Conservation (phyloP, 1,140 invertebrate species). For the Prorops nasuta region DNA sequence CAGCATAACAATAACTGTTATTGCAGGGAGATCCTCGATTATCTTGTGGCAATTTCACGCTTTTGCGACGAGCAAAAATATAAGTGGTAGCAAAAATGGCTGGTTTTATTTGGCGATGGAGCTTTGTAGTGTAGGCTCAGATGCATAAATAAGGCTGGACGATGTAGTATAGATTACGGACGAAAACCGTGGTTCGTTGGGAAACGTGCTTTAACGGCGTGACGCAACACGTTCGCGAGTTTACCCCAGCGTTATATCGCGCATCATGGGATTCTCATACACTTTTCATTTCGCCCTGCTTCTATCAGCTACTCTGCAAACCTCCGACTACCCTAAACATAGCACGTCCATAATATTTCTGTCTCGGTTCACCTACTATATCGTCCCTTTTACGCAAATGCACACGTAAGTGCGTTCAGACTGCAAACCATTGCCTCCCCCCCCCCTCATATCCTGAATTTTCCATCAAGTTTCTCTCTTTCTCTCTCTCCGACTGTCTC, state of each 20-base stretch:
- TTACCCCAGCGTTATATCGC: slow-evolving; percentile 24
- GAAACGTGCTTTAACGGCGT: slow-evolving; percentile 29
- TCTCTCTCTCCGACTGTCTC: no score
- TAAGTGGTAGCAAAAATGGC: no score
- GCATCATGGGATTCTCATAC: slow-evolving; percentile 24
- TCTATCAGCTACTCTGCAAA: no score
- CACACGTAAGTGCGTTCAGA: neutral
- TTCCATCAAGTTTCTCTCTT: no score
- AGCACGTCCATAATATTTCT: no score
- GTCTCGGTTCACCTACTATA: slow-evolving; percentile 5
- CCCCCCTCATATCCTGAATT: no score
- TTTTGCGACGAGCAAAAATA: no score
- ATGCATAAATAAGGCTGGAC: slow-evolving; percentile 26
- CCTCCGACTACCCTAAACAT: no score
- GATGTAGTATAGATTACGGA: slow-evolving; percentile 9
- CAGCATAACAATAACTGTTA: no score
- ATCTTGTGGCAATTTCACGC: no score
- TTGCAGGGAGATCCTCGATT: slow-evolving; percentile 6
- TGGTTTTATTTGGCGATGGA: slow-evolving; percentile 4
- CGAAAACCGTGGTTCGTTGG: slow-evolving; percentile 20
- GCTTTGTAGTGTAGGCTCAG: slow-evolving; percentile 11
- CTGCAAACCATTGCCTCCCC: neutral
- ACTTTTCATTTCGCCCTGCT: no score
- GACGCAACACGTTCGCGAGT: slow-evolving; percentile 26
- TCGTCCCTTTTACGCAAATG: slow-evolving; percentile 7